Evolutionary conservation across 2,113 vertebrate species (phyloP).

Genomic region (Plecotus auritus): DNA sequence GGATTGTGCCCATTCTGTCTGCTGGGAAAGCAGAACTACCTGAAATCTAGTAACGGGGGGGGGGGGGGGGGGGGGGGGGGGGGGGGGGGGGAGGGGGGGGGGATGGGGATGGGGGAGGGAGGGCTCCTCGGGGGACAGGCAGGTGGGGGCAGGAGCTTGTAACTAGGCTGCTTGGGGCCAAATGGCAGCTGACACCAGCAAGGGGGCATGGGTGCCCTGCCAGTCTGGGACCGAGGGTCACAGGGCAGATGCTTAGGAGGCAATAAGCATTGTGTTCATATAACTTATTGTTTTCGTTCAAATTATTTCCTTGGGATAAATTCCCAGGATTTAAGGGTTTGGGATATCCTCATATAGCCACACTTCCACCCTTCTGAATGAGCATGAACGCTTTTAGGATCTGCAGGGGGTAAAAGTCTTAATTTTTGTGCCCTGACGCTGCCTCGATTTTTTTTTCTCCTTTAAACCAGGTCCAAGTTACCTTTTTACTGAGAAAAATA

Average conservation of each 20-base stretch:
- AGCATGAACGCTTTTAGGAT: neutral
- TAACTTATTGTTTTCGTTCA: neutral
- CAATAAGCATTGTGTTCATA: neutral
- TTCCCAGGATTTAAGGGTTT: neutral
- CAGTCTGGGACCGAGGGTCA: fast-evolving
- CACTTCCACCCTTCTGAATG: neutral
- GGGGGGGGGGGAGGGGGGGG: too few species aligned
- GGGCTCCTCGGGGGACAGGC: neutral
- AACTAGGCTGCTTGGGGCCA: neutral
- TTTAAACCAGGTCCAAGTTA: neutral
- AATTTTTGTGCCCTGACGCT: neutral
- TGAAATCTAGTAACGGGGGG: neutral
- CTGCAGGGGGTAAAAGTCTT: neutral
- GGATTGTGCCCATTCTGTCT: neutral
- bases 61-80: neutral
- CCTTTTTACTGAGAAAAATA: neutral
- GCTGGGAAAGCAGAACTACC: neutral
- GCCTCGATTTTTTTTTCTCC: neutral
- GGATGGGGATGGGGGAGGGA: neutral
- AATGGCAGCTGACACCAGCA: neutral
- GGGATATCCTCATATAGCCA: too few species aligned
- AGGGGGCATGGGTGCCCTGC: fast-evolving
- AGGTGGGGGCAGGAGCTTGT: neutral
- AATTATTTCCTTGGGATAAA: neutral
- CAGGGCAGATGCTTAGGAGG: neutral